phyloP scores from a whole-genome alignment of 2,888 invertebrate genomes.

The Drosophila pseudotakahashii region DNA sequence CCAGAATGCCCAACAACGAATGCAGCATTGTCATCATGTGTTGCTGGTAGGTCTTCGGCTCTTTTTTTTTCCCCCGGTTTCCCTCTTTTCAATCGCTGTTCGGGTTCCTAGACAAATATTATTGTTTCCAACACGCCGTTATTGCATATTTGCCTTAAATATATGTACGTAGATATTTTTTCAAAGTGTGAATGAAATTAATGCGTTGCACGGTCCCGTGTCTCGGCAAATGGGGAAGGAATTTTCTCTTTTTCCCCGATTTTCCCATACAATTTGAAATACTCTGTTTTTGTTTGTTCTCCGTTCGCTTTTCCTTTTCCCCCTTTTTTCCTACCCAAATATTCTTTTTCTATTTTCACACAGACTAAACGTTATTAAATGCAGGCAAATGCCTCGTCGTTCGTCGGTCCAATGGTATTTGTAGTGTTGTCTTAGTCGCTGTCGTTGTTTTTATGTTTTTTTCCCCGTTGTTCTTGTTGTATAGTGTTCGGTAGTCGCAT shows the following conservation, averaged over 20 bases:
- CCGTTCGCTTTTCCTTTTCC: constrained; percentile 13
- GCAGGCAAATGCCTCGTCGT: constrained; percentile 62
- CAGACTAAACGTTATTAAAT: constrained; percentile 78
- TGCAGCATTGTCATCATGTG: constrained; percentile 35
- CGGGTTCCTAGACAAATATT: constrained; percentile 76
- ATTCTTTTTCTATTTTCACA: constrained; percentile 59
- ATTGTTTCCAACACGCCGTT: constrained; percentile 80
- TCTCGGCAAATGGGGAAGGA: constrained; percentile 52
- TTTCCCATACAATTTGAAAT: constrained; percentile 73
- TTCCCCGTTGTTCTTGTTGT: constrained; percentile 5
- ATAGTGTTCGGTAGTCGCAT: constrained; percentile 50
- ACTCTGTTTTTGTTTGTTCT: constrained; percentile 60
- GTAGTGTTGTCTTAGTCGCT: constrained; percentile 48
- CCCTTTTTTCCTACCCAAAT: constrained; percentile 2
- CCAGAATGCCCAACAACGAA: constrained; percentile 23
- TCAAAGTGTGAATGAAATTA: constrained; percentile 81
- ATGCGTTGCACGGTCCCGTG: constrained; percentile 67
- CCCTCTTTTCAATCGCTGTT: constrained; percentile 10
- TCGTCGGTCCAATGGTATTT: constrained; percentile 53
- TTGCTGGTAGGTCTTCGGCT: constrained; percentile 16
- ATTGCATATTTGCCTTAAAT: constrained; percentile 79
- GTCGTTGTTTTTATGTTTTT: constrained; percentile 23
- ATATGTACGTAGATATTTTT: constrained; percentile 51
- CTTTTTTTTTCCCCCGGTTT: not conserved
- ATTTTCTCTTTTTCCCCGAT: constrained; percentile 48